phyloP scores from a whole-genome alignment of 2,113 vertebrate genomes.

The Serilophus lunatus region DNA sequence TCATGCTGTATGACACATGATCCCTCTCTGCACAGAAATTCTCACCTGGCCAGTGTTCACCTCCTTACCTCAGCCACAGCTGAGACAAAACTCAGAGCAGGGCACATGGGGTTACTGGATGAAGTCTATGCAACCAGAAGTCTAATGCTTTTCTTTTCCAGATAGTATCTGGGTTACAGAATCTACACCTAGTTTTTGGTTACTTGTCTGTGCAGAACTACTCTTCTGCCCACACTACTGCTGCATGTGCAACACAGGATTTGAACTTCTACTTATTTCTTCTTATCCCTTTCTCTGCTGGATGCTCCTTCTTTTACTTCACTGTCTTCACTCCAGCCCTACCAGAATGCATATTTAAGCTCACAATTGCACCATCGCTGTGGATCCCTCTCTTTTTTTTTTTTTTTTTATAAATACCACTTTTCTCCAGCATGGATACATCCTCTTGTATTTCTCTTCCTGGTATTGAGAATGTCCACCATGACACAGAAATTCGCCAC shows the following conservation, averaged over 20 bases:
- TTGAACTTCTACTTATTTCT: neutral
- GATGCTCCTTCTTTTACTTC: neutral
- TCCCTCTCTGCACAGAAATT: neutral
- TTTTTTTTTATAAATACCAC: neutral
- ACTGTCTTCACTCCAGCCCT: neutral
- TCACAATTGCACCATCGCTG: neutral
- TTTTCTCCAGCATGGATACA: neutral
- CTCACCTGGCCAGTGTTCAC: neutral
- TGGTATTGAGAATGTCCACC: neutral
- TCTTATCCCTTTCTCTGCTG: neutral
- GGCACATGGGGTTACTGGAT: neutral
- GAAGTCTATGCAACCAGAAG: neutral
- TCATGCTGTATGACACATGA: neutral
- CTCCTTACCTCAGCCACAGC: neutral
- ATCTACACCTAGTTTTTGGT: neutral
- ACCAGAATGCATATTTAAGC: neutral
- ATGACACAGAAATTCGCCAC: neutral
- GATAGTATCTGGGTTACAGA: neutral
- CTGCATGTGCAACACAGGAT: neutral
- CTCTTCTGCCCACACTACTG: neutral
- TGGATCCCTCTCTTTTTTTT: neutral
- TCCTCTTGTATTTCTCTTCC: neutral
- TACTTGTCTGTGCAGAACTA: neutral
- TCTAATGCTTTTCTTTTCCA: neutral
- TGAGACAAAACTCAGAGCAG: neutral